Base-by-base conservation (phyloP, 2,797 vertebrate species). In the Nannoperca australis region DNA sequence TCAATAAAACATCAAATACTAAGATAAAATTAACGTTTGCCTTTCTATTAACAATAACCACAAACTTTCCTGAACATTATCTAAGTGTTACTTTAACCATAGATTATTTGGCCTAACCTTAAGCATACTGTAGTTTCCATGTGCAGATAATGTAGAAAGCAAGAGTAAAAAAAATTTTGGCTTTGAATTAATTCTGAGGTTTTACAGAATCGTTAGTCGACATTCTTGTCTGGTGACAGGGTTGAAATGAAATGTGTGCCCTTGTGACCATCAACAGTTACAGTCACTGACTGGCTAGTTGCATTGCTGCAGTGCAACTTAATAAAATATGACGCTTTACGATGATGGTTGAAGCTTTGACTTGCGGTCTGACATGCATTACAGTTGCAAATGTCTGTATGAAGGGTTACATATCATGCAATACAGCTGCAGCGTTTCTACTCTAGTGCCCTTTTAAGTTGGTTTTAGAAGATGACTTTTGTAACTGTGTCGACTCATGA, bases 391-490 rank as follows among this genome's bases (percentile, higher is more conserved):
- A 71, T 40, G 24, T 82, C 42, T 70, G 40, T 15, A 15, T 0
- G 1, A 12, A 56, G 18, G 67, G 38, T 60, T 67, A 4, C n/a
- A 70, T 32, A 4, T 54, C 24, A 36, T 71, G 50, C 45, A 50
- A 66, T 40, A 8, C 49, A 75, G 53, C 73, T 75, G 40, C 59
- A 72, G 40, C 45, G 24, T 62, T 53, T 83, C 24, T n/a, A 8
- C 71, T 64, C 38, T 24, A 5, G 24, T 17, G 24, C 42, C 13
- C 47, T 64, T 70, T 34, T 60, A 53, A 75, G 58, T 72, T 66
- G 38, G 24, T 76, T 78, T 74, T 13, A 65, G 59, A 87, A 64
- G 53, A 51, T 69, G 70, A 84, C 45, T 50, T 81, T 65, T 79
- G 55, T 67, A 76, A 67, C 73, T 66, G 50, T 56, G 63, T 44